phyloP scores from a whole-genome alignment of 2,888 invertebrate genomes.

The Alviniconcha strummeri region DNA sequence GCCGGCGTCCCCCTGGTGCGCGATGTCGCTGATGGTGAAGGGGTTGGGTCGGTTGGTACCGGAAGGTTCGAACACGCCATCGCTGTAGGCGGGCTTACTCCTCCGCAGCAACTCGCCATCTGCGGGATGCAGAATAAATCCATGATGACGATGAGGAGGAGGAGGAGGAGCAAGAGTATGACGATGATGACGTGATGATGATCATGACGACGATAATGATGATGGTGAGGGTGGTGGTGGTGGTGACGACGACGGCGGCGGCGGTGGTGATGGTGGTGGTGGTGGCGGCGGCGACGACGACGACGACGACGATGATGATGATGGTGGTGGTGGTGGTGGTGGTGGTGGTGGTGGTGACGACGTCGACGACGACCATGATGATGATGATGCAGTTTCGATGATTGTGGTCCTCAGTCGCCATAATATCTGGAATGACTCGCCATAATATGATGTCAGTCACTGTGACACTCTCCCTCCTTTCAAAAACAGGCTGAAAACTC shows the following conservation, averaged over 20 bases:
- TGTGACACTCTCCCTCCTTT: too few species aligned
- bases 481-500: too few species aligned
- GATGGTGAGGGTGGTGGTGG: neutral
- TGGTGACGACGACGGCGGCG: neutral
- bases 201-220: neutral
- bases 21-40: conserved; percentile 75
- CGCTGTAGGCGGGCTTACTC: conserved; percentile 77
- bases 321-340: neutral
- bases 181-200: neutral
- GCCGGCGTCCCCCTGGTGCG: conserved; percentile 52
- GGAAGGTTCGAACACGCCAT: conserved; percentile 77
- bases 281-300: neutral
- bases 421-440: neutral
- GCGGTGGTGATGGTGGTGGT: neutral
- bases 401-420: neutral
- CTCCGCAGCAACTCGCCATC: conserved; percentile 78
- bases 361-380: neutral
- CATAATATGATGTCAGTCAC: too few species aligned
- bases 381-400: neutral
- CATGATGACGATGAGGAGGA: neutral
- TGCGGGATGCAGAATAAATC: conserved; percentile 49
- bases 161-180: neutral
- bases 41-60: conserved; percentile 77
- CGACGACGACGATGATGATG: neutral
- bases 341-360: neutral